These are phyloP conservation scores for Prietella phreatophila DNA, from an alignment of 2,113 vertebrate species.

Conservation along the genomic window DNA sequence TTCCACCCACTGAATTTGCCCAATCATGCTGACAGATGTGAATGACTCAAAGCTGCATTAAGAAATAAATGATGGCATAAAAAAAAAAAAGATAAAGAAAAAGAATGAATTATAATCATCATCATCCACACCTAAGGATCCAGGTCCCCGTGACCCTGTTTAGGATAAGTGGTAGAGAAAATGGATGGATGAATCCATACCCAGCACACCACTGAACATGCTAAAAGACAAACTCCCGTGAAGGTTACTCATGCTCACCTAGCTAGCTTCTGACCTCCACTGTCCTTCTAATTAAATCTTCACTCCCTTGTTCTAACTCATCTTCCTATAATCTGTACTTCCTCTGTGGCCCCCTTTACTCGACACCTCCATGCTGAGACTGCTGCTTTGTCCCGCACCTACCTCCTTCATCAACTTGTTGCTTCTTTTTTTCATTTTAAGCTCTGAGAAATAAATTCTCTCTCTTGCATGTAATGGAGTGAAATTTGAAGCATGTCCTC, in stretches of 20 bases:
- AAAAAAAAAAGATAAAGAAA: neutral
- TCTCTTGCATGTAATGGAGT: neutral
- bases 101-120: neutral
- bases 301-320: neutral
- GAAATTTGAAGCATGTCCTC: conserved; percentile 41
- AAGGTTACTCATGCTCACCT: neutral
- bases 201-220: too few relatives aligned
- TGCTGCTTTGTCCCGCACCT: neutral
- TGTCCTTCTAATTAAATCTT: neutral
- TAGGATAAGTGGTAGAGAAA: too few relatives aligned
- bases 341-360: neutral
- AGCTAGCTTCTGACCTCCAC: neutral
- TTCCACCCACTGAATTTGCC: neutral
- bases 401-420: neutral
- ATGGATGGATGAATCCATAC: neutral
- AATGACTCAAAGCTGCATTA: neutral
- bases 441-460: conserved; percentile 9
- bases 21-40: conserved; percentile 5
- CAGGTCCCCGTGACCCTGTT: too few relatives aligned
- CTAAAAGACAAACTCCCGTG: neutral
- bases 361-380: neutral
- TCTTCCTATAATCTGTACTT: neutral
- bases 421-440: conserved; percentile 12
- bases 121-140: too few relatives aligned
- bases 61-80: conserved; percentile 1